Percentiles rank a stretch among this genome's conserved stretches.
Conservation (phyloP, 1,140 invertebrate species). For the Portunus trituberculatus region DNA sequence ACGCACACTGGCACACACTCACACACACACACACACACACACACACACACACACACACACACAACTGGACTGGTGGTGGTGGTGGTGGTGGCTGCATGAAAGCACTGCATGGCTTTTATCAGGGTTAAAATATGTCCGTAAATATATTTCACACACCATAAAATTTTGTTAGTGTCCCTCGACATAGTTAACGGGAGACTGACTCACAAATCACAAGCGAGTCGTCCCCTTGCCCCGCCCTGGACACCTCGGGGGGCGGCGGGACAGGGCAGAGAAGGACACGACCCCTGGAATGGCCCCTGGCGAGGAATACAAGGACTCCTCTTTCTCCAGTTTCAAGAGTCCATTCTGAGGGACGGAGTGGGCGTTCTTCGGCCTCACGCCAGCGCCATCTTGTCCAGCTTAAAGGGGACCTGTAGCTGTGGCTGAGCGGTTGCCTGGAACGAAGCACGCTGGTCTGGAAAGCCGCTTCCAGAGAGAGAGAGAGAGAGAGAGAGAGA, state of each 20-base stretch:
- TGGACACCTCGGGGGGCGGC: background rate
- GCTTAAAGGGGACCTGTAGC: slow-evolving; percentile 74
- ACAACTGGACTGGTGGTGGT: background rate
- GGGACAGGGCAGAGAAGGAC: background rate
- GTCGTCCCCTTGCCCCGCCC: background rate
- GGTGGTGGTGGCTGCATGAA: background rate
- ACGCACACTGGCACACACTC: background rate
- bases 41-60: slow-evolving; percentile 29
- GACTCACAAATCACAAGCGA: background rate
- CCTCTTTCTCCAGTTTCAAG: slow-evolving; percentile 57
- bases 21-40: slow-evolving; percentile 35
- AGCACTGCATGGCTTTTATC: background rate
- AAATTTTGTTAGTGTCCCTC: slow-evolving; percentile 10
- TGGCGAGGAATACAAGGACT: slow-evolving; percentile 48
- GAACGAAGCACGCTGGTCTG: slow-evolving; percentile 62
- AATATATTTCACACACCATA: slow-evolving; percentile 23
- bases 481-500: background rate
- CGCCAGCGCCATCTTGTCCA: slow-evolving; percentile 69
- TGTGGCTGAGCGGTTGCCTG: slow-evolving; percentile 57
- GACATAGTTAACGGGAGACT: background rate
- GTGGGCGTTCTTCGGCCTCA: slow-evolving; percentile 67
- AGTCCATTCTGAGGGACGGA: slow-evolving; percentile 66
- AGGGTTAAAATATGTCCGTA: slow-evolving; percentile 14
- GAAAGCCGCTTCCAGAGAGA: slow-evolving; percentile 52
- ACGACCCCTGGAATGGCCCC: slow-evolving; percentile 47